These are phyloP conservation scores for Phocoena sinus DNA, from an alignment of 2,113 vertebrate genomes.

Conservation along the genomic window DNA sequence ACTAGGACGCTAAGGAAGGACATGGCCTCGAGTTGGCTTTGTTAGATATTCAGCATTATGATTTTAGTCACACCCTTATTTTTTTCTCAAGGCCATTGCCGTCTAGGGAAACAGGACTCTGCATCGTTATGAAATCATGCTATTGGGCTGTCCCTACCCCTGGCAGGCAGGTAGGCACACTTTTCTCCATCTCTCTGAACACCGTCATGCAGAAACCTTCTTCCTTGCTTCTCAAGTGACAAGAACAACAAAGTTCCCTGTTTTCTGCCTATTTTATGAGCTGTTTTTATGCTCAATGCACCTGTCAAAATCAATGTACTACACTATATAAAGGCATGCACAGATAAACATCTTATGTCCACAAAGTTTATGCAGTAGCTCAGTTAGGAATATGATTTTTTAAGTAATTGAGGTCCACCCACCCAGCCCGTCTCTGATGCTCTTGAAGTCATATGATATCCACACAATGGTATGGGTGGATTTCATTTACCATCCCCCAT, in stretches of 20 bases:
- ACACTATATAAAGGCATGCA: not conserved
- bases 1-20: not conserved
- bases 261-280: not conserved
- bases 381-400: not conserved
- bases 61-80: not conserved
- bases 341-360: not conserved
- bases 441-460: fast-evolving
- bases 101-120: not conserved
- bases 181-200: not conserved
- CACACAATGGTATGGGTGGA: fast-evolving
- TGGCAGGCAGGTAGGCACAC: too few species aligned
- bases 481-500: not conserved
- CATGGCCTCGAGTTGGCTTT: not conserved
- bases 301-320: not conserved
- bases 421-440: too few species aligned
- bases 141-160: too few species aligned
- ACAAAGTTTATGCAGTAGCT: not conserved
- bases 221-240: not conserved
- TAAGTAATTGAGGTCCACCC: not conserved
- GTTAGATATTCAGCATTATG: not conserved
- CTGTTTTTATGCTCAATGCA: not conserved
- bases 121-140: not conserved
- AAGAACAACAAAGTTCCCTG: not conserved
- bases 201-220: not conserved
- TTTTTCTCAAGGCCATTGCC: not conserved